These are phyloP conservation scores for Pogonomyrmex barbatus DNA, from an alignment of 1,140 invertebrate species.

Conservation along the genomic window DNA sequence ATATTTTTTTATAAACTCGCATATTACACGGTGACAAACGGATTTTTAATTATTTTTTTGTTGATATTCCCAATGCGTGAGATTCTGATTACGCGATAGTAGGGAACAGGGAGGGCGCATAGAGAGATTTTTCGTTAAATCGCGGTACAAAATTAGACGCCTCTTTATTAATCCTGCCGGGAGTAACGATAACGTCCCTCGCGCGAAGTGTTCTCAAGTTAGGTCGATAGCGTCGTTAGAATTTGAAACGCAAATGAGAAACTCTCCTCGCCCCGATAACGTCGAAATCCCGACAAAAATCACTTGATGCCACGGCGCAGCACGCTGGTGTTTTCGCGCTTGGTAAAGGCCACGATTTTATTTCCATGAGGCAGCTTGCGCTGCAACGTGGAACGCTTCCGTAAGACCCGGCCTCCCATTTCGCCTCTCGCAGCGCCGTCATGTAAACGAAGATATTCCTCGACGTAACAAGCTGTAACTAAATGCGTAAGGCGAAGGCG, in stretches of 20 bases:
- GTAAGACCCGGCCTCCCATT: slow-evolving; percentile 22
- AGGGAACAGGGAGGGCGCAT: background rate
- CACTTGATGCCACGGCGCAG: slow-evolving; percentile 51
- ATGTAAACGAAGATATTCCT: slow-evolving; percentile 71
- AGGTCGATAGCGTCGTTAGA: slow-evolving; percentile 69
- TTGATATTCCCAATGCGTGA: slow-evolving; percentile 26
- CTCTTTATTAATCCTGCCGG: slow-evolving; percentile 66
- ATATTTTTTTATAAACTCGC: background rate
- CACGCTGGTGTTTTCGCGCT: slow-evolving; percentile 53
- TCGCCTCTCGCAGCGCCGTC: slow-evolving; percentile 38
- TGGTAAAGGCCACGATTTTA: slow-evolving; percentile 68
- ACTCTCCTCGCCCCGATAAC: slow-evolving; percentile 58
- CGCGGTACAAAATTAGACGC: slow-evolving; percentile 39
- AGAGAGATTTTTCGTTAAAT: slow-evolving; percentile 32
- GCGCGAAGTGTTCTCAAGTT: slow-evolving; percentile 71
- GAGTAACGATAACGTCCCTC: slow-evolving; percentile 62
- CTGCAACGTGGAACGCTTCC: background rate
- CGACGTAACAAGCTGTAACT: slow-evolving; percentile 76
- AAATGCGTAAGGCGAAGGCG: slow-evolving; percentile 73
- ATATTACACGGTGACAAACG: background rate
- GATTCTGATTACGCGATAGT: slow-evolving; percentile 47
- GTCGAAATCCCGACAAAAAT: slow-evolving; percentile 70
- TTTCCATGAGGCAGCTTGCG: slow-evolving; percentile 54
- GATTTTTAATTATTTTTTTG: slow-evolving; percentile 5
- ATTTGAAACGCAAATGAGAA: slow-evolving; percentile 75